Base-by-base conservation (phyloP, 2,113 vertebrate genomes). In the Xenus cinereus region DNA sequence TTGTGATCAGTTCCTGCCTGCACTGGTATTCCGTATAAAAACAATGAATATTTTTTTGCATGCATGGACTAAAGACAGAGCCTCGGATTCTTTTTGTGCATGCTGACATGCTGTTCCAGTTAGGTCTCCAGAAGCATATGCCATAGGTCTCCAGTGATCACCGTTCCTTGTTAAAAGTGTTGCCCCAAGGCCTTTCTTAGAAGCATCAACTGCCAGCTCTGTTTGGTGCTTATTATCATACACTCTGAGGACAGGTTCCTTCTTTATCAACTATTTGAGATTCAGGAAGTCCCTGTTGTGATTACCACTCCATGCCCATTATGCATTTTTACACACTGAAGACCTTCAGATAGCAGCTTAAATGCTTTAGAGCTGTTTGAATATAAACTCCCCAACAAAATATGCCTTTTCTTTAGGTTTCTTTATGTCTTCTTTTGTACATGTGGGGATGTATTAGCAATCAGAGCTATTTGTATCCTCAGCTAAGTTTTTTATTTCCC, bases 161-260 rank as follows among this genome's bases (percentile, higher is more conserved):
- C 87, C 84, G 68, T 32, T 95, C 87, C 77, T 84, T 93, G 95
- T 96, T 96, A 94, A 95, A 97, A 97, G 94, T 93, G 89, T 96
- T 89, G 94, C 95, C 95, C 91, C 95, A 97, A 96, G 95, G 96
- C 93, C 93, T 96, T 82, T 77, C 95, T 97, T 96, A 94, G 95
- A 96, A 94, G 94, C 84, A 32, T 95, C 95, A 94, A 87, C 91
- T 10, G 33, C 81, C 93, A 94, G 96, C 87, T 96, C 93, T 97
- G 92, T 93, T 95, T 94, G 94, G 91, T 95, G 91, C 89, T 94
- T 81, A 97, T 97, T 96, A 96, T 79, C 89, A 94, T 96, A 87
- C 69, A n/a, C 81, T 94, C 96, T 48, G 89, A 96, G 91, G 93
- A 95, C 81, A 94, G 74, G 69, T 92, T 94, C 69, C 80, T 87